Evolutionary conservation across 1,140 invertebrate genomes (phyloP), one percentile per base, ranked within the genome.

Genomic region (Oedothorax gibbosus): DNA sequence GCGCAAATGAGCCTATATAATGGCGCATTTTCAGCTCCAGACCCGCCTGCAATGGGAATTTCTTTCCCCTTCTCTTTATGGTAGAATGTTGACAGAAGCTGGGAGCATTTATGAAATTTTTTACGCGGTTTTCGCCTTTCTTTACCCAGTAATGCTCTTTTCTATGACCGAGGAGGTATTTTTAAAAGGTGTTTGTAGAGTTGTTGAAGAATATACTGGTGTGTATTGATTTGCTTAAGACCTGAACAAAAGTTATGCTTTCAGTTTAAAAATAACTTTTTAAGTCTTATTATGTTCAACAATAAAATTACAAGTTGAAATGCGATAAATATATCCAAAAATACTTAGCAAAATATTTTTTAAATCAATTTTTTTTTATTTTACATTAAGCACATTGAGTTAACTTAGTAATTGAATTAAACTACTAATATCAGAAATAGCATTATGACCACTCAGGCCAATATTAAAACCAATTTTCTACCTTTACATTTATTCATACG

Each of bases 1-100:
- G 66, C 66, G 53, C 21, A 81, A 81, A 81, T 60, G 78, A 81
- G 65, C 20, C 50, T 35, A 18, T 62, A 65, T 81, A 81, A 81
- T 79, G 77, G 77, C 8, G 49, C 77, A 68, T 79, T 79, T 54
- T 69, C 66, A 54, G 62, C 60, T 53, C 20, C 20, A 65, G 14
- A 20, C 50, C 9, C 71, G 53, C 18, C 20, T 57, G 20, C 9
- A 18, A 66, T 8, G 50, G 62, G n/a, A 18, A 20, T 66, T 68
- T 64, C 21, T 65, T 20, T 9, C 18, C 8, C 35, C 50, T 79
- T 12, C 68, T 66, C 68, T 71, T 81, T 62, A 69, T 71, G 65
- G 66, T 71, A 18, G 51, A 56, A 56, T 71, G 64, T 57, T 81
- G n/a, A 60, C 64, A 81, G 66, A 62, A 81, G 49, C 53, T n/a